Base-by-base conservation (phyloP, 2,888 invertebrate species). In the Spilosoma lubricipeda region DNA sequence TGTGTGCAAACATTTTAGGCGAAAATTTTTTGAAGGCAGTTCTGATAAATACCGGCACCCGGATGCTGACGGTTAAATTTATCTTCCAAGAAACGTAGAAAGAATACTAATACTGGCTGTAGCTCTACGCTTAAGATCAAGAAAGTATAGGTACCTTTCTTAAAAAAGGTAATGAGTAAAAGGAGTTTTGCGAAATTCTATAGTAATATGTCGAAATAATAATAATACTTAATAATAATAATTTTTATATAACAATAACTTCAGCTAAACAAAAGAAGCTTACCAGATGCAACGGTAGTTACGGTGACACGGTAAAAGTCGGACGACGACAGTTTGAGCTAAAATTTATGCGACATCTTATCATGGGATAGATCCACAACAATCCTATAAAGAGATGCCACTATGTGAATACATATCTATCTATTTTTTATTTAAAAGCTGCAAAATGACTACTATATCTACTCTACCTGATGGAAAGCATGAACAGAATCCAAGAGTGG, bases 31-130 rank as follows among this genome's bases (percentile, higher is more conserved):
- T 78, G 75, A 80, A 75, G 56, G 77, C 74, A 77, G 79, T 77
- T 73, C 73, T 75, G 73, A 76, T 80, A 80, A 77, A 76, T 77
- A 79, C 79, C 72, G 75, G 74, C 82, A 75, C 77, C 79, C 81
- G 71, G 73, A 81, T 86, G 83, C 84, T 83, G 80, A 80, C 79
- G 79, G 81, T 80, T 76, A 82, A 83, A 85, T 86, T 82, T 85
- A 86, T 86, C 79, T 80, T 73, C 79, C 76, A 79, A 73, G 74
- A 67, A 72, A 82, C 82, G 83, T 52, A 79, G 64, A 72, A 80
- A 78, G 82, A 85, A 85, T 85, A 86, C 79, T 80, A 82, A 86
- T 84, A 80, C 75, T 75, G 69, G 66, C 30, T 76, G 68, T 30
- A 76, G 77, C 45, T 33, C 67, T 66, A 72, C 73, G 74, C 77